Conservation (phyloP, 2,888 invertebrate genomes). For the Gerris lacustris region DNA sequence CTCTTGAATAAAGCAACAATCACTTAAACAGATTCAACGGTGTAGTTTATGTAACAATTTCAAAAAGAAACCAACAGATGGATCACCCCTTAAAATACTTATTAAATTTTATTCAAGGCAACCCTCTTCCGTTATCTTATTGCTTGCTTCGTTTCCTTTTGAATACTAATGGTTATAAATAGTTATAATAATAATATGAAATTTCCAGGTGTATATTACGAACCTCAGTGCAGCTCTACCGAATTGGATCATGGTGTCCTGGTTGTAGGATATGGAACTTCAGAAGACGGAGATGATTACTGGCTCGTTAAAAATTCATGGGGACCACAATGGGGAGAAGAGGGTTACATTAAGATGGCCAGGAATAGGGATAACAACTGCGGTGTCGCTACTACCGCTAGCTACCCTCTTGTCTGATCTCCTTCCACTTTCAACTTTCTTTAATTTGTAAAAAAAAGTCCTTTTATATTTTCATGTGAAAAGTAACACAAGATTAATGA, state of each 20-base stretch:
- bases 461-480: background rate
- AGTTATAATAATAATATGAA: background rate
- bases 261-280: conserved; percentile 69
- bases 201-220: conserved; percentile 55
- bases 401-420: conserved; percentile 68
- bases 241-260: conserved; percentile 75
- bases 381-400: conserved; percentile 70
- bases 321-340: conserved; percentile 65
- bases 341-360: conserved; percentile 79
- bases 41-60: no score
- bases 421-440: background rate
- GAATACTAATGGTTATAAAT: no score
- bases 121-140: no score
- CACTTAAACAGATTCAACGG: no score
- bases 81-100: no score
- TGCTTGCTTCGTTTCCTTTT: no score
- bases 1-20: no score
- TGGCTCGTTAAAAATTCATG: conserved; percentile 85
- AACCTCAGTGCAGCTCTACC: conserved; percentile 57
- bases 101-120: no score
- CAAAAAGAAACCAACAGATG: no score
- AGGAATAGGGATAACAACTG: conserved; percentile 74
- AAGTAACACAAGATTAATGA: no score
- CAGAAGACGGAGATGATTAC: conserved; percentile 50
- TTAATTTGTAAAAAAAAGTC: background rate